Percentiles rank a stretch among this genome's conserved stretches.
These are phyloP conservation scores for Mimas tiliae DNA, from an alignment of 2,888 invertebrate genomes.

Conservation along the genomic window DNA sequence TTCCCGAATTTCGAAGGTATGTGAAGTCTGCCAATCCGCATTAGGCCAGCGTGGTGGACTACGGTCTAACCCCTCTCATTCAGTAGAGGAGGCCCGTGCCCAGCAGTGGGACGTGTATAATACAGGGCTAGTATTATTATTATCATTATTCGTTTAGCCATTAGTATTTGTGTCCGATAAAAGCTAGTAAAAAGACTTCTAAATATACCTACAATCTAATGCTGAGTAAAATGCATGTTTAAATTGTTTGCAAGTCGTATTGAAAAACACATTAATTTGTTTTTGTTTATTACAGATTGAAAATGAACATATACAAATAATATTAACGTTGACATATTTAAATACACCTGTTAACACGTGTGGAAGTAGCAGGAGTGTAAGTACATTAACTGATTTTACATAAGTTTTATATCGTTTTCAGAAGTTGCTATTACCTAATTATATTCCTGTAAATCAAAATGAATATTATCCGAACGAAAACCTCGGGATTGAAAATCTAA, in stretches of 20 bases:
- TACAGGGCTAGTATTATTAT: too few relatives aligned
- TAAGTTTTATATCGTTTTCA: conserved; percentile 2
- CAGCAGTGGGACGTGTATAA: too few relatives aligned
- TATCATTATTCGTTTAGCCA: too few relatives aligned
- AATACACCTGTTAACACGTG: conserved; percentile 32
- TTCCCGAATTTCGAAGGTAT: too few relatives aligned
- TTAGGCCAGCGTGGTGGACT: too few relatives aligned
- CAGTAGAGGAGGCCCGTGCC: too few relatives aligned
- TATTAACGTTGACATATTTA: conserved; percentile 45
- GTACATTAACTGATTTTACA: conserved; percentile 10
- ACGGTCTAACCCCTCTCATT: too few relatives aligned
- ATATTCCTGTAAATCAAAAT: conserved; percentile 42
- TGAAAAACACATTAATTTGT: neutral
- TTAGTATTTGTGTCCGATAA: too few relatives aligned
- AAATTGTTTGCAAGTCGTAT: neutral
- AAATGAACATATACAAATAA: conserved; percentile 44
- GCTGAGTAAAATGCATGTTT: neutral
- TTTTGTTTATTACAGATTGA: conserved; percentile 47
- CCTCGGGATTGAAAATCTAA: conserved; percentile 1
- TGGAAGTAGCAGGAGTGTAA: conserved; percentile 19
- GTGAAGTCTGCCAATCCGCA: too few relatives aligned
- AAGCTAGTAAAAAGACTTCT: too few relatives aligned
- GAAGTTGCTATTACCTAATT: conserved; percentile 6
- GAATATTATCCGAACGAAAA: neutral
- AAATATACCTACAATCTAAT: too few relatives aligned